Conservation (phyloP, 2,113 vertebrate genomes). For the Pterocles orientalis region DNA sequence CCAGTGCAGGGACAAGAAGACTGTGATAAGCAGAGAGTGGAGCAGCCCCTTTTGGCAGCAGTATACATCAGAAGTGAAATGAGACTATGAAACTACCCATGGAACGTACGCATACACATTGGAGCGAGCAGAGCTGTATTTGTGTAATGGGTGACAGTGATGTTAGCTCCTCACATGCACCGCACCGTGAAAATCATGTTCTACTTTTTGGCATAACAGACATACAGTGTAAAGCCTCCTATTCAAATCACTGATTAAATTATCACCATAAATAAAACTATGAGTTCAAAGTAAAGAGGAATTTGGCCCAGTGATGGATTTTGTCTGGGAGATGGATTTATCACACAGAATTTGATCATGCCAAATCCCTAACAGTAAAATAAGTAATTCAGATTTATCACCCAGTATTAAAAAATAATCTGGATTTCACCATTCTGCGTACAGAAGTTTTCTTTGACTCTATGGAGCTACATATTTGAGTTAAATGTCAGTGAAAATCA, state of each 20-base stretch:
- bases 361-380: conserved; percentile 42
- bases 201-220: background rate
- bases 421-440: conserved; percentile 33
- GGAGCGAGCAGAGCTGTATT: background rate
- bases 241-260: conserved; percentile 37
- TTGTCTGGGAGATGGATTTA: conserved; percentile 24
- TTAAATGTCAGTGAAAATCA: conserved; percentile 53
- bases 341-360: conserved; percentile 11
- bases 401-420: conserved; percentile 47
- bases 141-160: background rate
- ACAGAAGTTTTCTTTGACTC: conserved; percentile 24
- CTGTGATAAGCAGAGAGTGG: background rate
- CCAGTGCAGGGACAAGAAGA: background rate
- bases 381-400: conserved; percentile 45
- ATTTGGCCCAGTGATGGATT: conserved; percentile 7
- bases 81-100: background rate
- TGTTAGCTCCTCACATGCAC: background rate
- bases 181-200: background rate
- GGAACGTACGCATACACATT: background rate
- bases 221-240: background rate
- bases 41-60: background rate
- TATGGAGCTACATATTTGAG: background rate
- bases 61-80: background rate
- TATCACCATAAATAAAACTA: conserved; percentile 30
- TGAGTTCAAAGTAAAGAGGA: conserved; percentile 20